Percentiles rank a stretch among this genome's conserved stretches.
phyloP scores from a whole-genome alignment of 2,113 vertebrate genomes.

The Sorex araneus region DNA sequence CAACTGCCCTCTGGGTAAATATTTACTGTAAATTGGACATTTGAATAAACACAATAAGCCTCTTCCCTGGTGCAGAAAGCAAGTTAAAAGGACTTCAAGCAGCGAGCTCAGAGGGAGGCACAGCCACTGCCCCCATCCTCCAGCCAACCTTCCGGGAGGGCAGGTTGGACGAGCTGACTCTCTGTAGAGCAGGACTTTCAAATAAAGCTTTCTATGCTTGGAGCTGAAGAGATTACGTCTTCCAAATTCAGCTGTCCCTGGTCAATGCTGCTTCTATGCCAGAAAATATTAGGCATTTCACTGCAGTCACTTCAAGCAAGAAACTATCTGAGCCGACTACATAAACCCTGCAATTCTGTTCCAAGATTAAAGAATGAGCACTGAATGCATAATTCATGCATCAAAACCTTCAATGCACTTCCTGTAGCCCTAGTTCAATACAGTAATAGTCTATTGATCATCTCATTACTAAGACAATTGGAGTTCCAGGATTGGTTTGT shows the following conservation, averaged over 20 bases:
- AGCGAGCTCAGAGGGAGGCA: slow-evolving; percentile 92
- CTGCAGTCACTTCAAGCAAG: slow-evolving; percentile 90
- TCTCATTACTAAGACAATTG: slow-evolving; percentile 88
- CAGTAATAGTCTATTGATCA: slow-evolving; percentile 94
- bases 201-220: slow-evolving; percentile 87
- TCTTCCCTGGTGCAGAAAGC: slow-evolving; percentile 88
- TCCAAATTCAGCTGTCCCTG: slow-evolving; percentile 85
- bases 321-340: slow-evolving; percentile 88
- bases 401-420: slow-evolving; percentile 90
- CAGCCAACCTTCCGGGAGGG: slow-evolving; percentile 87
- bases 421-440: slow-evolving; percentile 89
- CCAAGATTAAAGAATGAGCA: slow-evolving; percentile 87
- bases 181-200: slow-evolving; percentile 85
- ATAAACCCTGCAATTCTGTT: slow-evolving; percentile 87
- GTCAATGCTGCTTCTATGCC: slow-evolving; percentile 87
- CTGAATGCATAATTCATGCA: slow-evolving; percentile 94
- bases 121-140: slow-evolving; percentile 85
- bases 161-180: slow-evolving; percentile 86
- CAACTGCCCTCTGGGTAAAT: slow-evolving; percentile 82
- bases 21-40: slow-evolving; percentile 83
- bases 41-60: slow-evolving; percentile 81
- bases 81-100: slow-evolving; percentile 91
- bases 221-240: slow-evolving; percentile 86
- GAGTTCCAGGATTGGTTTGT: slow-evolving; percentile 88
- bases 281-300: slow-evolving; percentile 89